Evolutionary conservation across 2,888 invertebrate genomes (phyloP).

Genomic region (Camptogramma bilineatum): DNA sequence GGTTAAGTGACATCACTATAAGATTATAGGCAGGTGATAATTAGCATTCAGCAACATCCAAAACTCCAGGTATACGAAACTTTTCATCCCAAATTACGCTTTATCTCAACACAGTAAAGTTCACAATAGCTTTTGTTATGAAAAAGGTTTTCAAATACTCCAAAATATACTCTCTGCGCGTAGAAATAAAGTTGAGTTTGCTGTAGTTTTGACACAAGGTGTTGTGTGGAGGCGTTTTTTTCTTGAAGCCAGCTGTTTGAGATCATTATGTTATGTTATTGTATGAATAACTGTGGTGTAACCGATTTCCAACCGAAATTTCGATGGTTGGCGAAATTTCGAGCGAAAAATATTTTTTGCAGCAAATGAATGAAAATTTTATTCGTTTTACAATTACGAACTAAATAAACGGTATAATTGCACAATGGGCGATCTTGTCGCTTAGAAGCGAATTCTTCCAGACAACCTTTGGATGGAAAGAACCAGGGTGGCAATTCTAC

Average conservation of each 20-base stretch:
- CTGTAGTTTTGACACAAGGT: slow-evolving; percentile 1
- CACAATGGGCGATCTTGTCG: too few relatives aligned
- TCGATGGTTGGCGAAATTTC: slow-evolving; percentile 1
- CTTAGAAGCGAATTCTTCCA: too few relatives aligned
- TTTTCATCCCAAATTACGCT: background rate
- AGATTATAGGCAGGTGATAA: slow-evolving; percentile 13
- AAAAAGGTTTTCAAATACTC: background rate
- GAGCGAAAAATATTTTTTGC: background rate
- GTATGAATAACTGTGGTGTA: slow-evolving; percentile 24
- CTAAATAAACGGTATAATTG: too few relatives aligned
- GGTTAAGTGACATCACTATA: background rate
- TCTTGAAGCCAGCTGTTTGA: slow-evolving; percentile 23
- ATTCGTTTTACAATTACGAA: too few relatives aligned
- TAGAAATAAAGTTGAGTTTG: background rate
- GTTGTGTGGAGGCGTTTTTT: slow-evolving; percentile 17
- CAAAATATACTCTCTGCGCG: background rate
- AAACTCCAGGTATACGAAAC: slow-evolving; percentile 6
- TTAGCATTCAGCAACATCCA: slow-evolving; percentile 11
- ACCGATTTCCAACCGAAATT: slow-evolving; percentile 29
- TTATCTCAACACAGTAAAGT: slow-evolving; percentile 4
- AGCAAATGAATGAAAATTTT: too few relatives aligned
- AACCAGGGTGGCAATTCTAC: too few relatives aligned
- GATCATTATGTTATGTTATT: slow-evolving; percentile 27
- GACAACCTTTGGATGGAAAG: too few relatives aligned
- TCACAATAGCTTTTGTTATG: background rate